Evolutionary conservation across 2,888 invertebrate genomes (phyloP).

Genomic region (Synanthedon tipuliformis): DNA sequence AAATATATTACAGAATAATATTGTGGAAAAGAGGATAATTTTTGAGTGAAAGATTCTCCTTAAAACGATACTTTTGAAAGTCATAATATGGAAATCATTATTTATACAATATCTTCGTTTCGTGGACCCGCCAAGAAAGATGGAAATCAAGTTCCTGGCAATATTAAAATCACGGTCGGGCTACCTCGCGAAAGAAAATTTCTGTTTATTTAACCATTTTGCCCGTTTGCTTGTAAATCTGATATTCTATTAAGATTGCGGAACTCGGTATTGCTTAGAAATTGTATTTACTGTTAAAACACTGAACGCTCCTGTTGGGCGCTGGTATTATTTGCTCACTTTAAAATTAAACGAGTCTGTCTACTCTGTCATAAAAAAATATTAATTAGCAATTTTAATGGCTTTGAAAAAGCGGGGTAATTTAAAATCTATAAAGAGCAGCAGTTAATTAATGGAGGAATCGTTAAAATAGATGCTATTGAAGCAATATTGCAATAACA

Average conservation of each 20-base stretch:
- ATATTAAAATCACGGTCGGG: slow-evolving; percentile 1
- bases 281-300: no score
- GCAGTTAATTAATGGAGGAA: no score
- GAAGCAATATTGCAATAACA: neutral
- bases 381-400: no score
- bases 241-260: neutral
- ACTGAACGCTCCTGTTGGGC: no score
- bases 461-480: neutral
- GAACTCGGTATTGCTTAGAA: neutral
- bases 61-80: neutral
- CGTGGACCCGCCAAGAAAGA: neutral
- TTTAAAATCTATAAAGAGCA: no score
- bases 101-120: neutral
- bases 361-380: no score
- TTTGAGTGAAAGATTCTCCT: neutral
- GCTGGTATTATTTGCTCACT: no score
- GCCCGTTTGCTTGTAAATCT: neutral
- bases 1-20: no score
- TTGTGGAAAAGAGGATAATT: no score
- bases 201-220: neutral
- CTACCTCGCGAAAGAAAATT: neutral
- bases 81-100: neutral
- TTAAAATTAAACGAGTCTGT: no score
- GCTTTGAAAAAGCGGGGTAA: no score
- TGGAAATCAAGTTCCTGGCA: neutral